phyloP scores from a whole-genome alignment of 2,888 invertebrate genomes.

The Scrobipalpa costella region DNA sequence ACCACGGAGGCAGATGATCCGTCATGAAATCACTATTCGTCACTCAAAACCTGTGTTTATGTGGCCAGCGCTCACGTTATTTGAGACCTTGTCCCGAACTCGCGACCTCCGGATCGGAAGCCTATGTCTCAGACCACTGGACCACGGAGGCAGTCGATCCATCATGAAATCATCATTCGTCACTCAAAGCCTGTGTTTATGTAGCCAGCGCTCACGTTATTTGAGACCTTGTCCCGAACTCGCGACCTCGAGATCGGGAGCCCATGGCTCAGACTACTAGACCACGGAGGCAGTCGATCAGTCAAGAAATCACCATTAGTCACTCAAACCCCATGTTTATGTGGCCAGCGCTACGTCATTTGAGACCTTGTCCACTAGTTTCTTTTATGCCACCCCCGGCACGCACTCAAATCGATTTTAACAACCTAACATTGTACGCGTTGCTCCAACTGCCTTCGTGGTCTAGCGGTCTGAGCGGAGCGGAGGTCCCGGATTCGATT shows the following conservation, averaged over 20 bases:
- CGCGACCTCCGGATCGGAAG: too few relatives aligned
- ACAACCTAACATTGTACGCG: conserved; percentile 29
- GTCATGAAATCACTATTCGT: conserved; percentile 12
- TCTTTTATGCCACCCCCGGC: conserved; percentile 36
- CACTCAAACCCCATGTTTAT: conserved; percentile 22
- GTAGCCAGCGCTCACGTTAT: conserved; percentile 22
- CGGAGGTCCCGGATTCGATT: too few relatives aligned
- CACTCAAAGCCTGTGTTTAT: conserved; percentile 21
- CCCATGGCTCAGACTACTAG: too few relatives aligned
- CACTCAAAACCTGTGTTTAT: conserved; percentile 21
- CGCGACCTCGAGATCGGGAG: too few relatives aligned
- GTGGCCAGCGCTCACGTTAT: conserved; percentile 23
- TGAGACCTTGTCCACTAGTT: conserved; percentile 35
- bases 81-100: conserved; percentile 35
- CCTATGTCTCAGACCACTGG: too few relatives aligned
- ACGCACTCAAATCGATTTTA: conserved; percentile 35
- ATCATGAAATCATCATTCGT: conserved; percentile 11
- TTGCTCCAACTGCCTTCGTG: conserved; percentile 46
- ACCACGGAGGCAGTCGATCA: too few relatives aligned
- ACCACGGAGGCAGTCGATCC: too few relatives aligned
- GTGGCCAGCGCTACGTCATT: conserved; percentile 19
- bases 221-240: conserved; percentile 35
- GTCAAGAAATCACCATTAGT: conserved; percentile 15
- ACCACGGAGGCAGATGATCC: too few relatives aligned
- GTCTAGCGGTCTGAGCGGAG: too few relatives aligned